Evolutionary conservation across 2,113 vertebrate genomes (phyloP), one percentile per base, ranked within the genome.

Genomic region (Phocoena sinus): DNA sequence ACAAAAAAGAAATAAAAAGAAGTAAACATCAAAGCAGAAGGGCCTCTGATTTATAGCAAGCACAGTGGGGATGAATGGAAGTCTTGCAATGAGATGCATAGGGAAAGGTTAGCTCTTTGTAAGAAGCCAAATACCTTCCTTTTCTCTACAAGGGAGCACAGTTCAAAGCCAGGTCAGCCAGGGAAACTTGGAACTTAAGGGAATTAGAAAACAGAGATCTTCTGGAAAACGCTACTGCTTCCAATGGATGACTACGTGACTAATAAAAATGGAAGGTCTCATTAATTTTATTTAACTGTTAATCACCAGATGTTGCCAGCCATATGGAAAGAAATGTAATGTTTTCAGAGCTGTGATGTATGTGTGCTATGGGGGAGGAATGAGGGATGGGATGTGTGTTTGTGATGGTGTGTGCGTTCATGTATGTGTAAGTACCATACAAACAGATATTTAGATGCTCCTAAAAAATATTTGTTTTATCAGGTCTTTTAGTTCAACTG

Each of bases 231-330:
- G 33, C 33, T 58, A 36, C 41, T 94, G 60, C 47, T 95, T 89
- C 36, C 53, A 62, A 11, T 28, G 50, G 31, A 13, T 77, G 81
- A 79, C 31, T 68, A 38, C 60, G 11, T n/a, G 56, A 58, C 71
- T 74, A 89, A 88, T 94, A 56, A 86, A 92, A 94, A 33, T 53
- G 41, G 44, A 95, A 88, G 8, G 3, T 2, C 33, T 81, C 33
- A 20, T 83, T 97, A 91, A 93, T 97, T 96, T 91, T 95, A 95
- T 91, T 95, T 96, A 77, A 91, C 38, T 89, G 36, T 70, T 91
- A 71, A 74, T 91, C 62, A 83, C 77, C 71, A 94, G 71, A 95
- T 95, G 60, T 94, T 96, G 60, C 65, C 26, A 96, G 70, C 41
- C 91, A 94, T 67, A 73, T 76, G 25, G 81, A 91, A 56, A 94